Percentiles rank a stretch among this genome's conserved stretches.
These are phyloP conservation scores for Centroberyx gerrardi DNA, from an alignment of 2,797 vertebrate species.

Conservation along the genomic window DNA sequence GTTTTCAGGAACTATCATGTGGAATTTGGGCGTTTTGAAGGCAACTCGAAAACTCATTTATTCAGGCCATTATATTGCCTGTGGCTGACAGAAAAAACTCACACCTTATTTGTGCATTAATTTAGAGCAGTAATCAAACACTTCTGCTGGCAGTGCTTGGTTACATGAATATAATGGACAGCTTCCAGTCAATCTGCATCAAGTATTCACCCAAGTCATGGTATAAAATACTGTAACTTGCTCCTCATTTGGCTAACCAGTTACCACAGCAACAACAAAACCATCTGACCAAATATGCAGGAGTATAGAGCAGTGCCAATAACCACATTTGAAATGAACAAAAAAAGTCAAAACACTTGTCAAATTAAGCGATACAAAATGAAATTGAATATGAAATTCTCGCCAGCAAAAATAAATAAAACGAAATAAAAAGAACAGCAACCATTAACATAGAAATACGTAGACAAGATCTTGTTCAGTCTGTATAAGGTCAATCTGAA, in stretches of 20 bases:
- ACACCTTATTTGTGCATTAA: not conserved
- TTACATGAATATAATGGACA: slow-evolving; percentile 10
- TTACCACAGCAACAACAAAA: slow-evolving; percentile 9
- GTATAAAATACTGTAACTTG: slow-evolving; percentile 31
- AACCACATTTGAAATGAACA: slow-evolving; percentile 10
- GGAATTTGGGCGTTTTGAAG: not conserved
- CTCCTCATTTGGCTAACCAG: not conserved
- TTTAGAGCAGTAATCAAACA: slow-evolving; percentile 16
- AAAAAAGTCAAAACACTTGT: slow-evolving; percentile 7
- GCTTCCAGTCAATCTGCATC: not conserved
- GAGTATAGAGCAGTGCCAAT: slow-evolving; percentile 20
- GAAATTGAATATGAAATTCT: slow-evolving; percentile 26
- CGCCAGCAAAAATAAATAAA: slow-evolving; percentile 27
- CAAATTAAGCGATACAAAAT: slow-evolving; percentile 46
- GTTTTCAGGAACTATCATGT: not conserved
- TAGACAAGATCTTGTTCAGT: slow-evolving; percentile 26
- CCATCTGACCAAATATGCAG: not conserved
- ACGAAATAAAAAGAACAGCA: slow-evolving; percentile 37
- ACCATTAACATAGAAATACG: slow-evolving; percentile 19
- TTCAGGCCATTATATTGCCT: slow-evolving; percentile 12
- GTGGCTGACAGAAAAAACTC: slow-evolving; percentile 17
- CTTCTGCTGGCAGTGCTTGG: slow-evolving; percentile 12
- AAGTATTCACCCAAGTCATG: not conserved
- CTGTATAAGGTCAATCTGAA: slow-evolving; percentile 23
- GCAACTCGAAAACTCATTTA: not conserved